Base-by-base conservation (phyloP, 2,113 vertebrate genomes). In the Pelvicachromis taeniatus region DNA sequence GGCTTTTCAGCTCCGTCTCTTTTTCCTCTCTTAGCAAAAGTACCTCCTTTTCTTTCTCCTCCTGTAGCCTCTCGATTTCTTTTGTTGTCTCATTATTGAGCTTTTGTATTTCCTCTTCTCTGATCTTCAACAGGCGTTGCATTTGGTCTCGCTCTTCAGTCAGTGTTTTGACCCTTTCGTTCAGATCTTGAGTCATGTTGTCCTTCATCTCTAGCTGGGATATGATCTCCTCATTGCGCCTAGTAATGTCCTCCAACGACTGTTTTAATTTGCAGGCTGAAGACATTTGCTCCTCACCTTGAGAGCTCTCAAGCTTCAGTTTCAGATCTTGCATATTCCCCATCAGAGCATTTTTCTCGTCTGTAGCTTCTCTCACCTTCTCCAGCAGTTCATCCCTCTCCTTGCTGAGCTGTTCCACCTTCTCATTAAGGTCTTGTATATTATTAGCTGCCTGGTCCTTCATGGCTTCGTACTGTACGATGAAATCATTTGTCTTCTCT, bases 401-500 rank as follows among this genome's bases (percentile, higher is more conserved):
- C 75, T 95, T 65, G 96, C 63, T 96, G 92, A 93, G 97, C 90
- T 91, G 85, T 87, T 96, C 88, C 3, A 98, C 93, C 56, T 97
- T 97, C 78, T 97, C 96, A 19, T 98, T 97, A 38, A 99, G 95
- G 19, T 97, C 96, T 87, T 88, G 94, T 59, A 98, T 88, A 83
- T 96, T 96, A 65, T 90, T 95, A 17, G 96, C 96, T 65, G 96
- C 97, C 63, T 97, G 97, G 9, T 98, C 97, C 82, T 96, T 98
- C 97, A 98, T 97, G 29, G 96, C 95, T 86, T 97, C 92, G 92
- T 97, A 97, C 81, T 98, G 97, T 77, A 94, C 87, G 85, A 97
- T 96, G 92, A 99, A 97, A 87, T 97, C 96, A 31, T 96, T 96
- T 40, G 97, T 97, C 73, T 96, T 97, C 88, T 98, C 97, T 3